Conservation (phyloP, 64 coral and sea anemone species). For the Catalaphyllia jardinei region DNA sequence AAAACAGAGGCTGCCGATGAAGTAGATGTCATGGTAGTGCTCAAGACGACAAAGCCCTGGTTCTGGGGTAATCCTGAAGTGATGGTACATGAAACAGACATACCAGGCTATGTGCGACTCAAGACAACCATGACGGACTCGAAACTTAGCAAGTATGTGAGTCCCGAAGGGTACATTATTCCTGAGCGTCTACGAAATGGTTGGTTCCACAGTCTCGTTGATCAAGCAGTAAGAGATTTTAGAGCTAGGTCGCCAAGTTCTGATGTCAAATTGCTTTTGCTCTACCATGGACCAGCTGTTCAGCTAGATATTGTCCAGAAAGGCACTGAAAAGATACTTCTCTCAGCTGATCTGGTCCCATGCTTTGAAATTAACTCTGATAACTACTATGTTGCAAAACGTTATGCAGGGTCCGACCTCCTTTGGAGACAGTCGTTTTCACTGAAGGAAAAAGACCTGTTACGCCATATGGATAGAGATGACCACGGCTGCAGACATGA, state of each 20-base stretch:
- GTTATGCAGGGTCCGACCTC: neutral
- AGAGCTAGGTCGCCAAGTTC: neutral
- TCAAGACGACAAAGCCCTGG: slow-evolving; percentile 6
- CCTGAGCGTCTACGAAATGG: slow-evolving; percentile 8
- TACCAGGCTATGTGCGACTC: slow-evolving; percentile 33
- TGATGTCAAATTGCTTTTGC: slow-evolving; percentile 8
- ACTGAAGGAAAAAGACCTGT: slow-evolving; percentile 47
- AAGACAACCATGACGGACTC: slow-evolving; percentile 10
- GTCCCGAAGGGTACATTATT: slow-evolving; percentile 4
- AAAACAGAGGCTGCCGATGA: slow-evolving; percentile 69
- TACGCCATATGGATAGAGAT: slow-evolving; percentile 46
- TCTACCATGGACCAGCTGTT: slow-evolving; percentile 65
- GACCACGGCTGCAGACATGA: slow-evolving; percentile 65
- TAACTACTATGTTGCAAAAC: slow-evolving; percentile 54
- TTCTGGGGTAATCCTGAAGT: slow-evolving; percentile 6
- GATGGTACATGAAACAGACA: neutral
- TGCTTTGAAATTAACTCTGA: slow-evolving; percentile 28
- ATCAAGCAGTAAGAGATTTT: slow-evolving; percentile 31
- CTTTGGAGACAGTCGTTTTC: slow-evolving; percentile 79
- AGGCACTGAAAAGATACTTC: neutral
- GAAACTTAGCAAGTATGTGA: neutral
- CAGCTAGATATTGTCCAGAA: slow-evolving; percentile 49
- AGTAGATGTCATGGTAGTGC: slow-evolving; percentile 62
- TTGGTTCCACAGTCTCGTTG: slow-evolving; percentile 46
- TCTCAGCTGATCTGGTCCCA: slow-evolving; percentile 71